Evolutionary conservation across 2,888 invertebrate species (phyloP).

Genomic region (Trypoxylon attenuatum): DNA sequence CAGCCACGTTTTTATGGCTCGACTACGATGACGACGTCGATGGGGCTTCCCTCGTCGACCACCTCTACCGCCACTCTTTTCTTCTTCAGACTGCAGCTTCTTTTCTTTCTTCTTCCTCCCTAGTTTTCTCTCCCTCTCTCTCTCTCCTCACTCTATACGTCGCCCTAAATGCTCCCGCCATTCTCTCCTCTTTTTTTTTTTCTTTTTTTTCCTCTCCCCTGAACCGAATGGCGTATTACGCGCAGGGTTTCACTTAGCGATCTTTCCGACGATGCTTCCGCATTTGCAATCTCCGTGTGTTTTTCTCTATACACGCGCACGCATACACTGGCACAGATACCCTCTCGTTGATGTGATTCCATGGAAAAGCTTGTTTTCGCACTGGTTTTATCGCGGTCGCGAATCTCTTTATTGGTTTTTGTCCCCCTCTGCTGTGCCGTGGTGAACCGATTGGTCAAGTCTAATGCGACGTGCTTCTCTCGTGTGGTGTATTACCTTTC

Average conservation of each 20-base stretch:
- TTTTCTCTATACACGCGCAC: neutral
- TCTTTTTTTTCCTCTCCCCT: neutral
- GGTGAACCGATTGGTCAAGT: no score
- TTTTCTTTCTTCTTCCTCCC: neutral
- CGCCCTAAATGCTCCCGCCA: neutral
- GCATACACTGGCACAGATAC: no score
- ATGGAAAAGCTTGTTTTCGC: neutral
- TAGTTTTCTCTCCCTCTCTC: neutral
- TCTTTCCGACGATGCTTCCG: no score
- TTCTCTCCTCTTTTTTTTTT: neutral
- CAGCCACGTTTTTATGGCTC: constrained; percentile 61
- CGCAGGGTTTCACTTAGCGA: neutral
- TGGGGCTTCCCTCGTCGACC: constrained; percentile 51
- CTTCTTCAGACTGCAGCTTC: constrained; percentile 6
- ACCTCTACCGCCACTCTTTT: neutral
- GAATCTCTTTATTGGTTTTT: no score
- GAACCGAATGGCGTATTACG: neutral
- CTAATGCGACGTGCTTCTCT: no score
- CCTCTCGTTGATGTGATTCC: neutral
- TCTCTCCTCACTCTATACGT: neutral
- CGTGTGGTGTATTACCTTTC: no score
- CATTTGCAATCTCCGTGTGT: neutral
- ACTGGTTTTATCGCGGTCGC: no score
- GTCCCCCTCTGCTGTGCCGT: no score
- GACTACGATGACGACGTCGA: constrained; percentile 42